Evolutionary conservation across 2,797 vertebrate genomes (phyloP).

Genomic region (Takifugu rubripes): DNA sequence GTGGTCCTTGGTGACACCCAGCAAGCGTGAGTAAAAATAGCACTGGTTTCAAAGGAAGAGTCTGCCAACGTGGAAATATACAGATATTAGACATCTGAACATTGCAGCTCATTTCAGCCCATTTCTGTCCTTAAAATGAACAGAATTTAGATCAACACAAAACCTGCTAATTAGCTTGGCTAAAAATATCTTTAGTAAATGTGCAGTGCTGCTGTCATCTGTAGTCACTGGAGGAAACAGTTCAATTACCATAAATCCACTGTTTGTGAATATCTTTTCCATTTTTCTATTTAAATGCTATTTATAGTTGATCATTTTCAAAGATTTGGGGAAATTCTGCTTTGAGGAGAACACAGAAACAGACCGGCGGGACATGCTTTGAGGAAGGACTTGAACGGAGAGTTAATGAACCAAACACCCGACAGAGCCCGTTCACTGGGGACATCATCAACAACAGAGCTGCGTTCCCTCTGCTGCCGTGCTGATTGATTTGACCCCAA

Average conservation of each 20-base stretch:
- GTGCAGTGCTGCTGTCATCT: too few relatives aligned
- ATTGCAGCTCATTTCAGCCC: background rate
- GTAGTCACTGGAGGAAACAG: too few relatives aligned
- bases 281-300: too few relatives aligned
- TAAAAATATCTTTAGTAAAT: too few relatives aligned
- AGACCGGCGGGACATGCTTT: slow-evolving; percentile 32
- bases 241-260: too few relatives aligned
- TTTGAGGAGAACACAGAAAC: slow-evolving; percentile 18
- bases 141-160: too few relatives aligned
- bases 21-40: slow-evolving; percentile 6
- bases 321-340: background rate
- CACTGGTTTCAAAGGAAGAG: background rate
- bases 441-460: slow-evolving; percentile 57
- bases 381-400: slow-evolving; percentile 34
- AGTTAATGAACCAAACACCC: slow-evolving; percentile 55
- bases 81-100: background rate
- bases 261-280: too few relatives aligned
- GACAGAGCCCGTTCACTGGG: slow-evolving; percentile 36
- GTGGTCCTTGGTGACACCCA: background rate
- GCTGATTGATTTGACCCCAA: slow-evolving; percentile 64
- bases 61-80: slow-evolving; percentile 1
- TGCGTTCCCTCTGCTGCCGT: slow-evolving; percentile 30
- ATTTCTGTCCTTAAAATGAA: too few relatives aligned
- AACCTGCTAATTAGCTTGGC: too few relatives aligned
- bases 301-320: background rate